Evolutionary conservation across 2,113 vertebrate genomes (phyloP), one percentile per base, ranked within the genome.

Genomic region (Phycodurus eques): DNA sequence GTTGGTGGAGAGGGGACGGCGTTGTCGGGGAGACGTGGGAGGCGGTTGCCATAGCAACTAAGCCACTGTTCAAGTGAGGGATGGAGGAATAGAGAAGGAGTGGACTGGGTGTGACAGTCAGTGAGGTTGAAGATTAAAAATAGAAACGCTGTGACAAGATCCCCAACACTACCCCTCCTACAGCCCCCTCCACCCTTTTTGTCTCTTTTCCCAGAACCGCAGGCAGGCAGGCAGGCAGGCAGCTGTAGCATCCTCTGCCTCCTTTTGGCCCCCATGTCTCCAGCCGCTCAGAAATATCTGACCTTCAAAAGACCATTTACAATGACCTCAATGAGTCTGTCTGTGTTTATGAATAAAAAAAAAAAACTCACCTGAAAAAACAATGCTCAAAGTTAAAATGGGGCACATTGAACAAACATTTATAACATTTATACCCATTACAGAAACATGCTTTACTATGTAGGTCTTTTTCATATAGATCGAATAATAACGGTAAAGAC

Each of bases 91-190:
- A 57, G 75, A 61, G 77, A 77, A 85, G 72, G 82, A 87, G 82
- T 76, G 88, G 82, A 87, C 82, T 79, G 90, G 87, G 90, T 89
- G 87, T 89, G 85, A 89, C 87, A 86, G 81, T 81, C 80, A 80
- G 81, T 49, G 83, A 88, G 88, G 87, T 81, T 64, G 76, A 68
- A 70, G 78, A 75, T 76, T 87, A 91, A 88, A 91, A 89, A 91
- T 91, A 91, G 90, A 85, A 83, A 79, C 53, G 1, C 74, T 85
- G 82, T 89, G 88, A 90, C 87, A 90, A 90, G 85, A 86, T 79
- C 77, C 80, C 57, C 83, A 76, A 56, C 76, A 73, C 68, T 67
- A n/a, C 46, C 8, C 59, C 67, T 64, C 71, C 63, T n/a, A 51
- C n/a, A 27, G 43, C 56, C 59, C 61, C 51, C 27, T 27, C 15